Percentiles rank a stretch among this genome's conserved stretches.
Conservation (phyloP, 2,113 vertebrate genomes). For the Leuciscus idus region DNA sequence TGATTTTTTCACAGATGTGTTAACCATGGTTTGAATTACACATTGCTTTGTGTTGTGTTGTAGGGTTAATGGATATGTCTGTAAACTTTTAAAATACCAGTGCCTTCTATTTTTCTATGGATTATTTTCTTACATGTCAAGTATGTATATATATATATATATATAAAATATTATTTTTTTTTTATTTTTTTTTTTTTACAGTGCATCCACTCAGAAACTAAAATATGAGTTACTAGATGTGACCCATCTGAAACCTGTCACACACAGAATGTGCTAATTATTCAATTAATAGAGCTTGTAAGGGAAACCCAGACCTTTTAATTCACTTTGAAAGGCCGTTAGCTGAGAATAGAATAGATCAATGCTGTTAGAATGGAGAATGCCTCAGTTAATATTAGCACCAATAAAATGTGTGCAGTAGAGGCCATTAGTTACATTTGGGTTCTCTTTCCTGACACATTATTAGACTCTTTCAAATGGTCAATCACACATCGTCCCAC, state of each 20-base stretch:
- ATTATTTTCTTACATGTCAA: not conserved
- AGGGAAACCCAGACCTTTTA: not conserved
- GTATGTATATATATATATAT: not conserved
- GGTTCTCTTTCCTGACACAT: slow-evolving; percentile 24
- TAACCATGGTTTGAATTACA: not conserved
- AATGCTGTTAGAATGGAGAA: not conserved
- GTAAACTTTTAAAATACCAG: not conserved
- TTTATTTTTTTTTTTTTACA: not conserved
- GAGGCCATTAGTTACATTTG: slow-evolving; percentile 2
- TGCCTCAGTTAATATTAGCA: slow-evolving; percentile 25
- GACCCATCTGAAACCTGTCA: not conserved
- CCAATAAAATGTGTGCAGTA: not conserved
- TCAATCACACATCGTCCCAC: slow-evolving; percentile 4
- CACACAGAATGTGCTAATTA: not conserved
- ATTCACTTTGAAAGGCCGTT: not conserved
- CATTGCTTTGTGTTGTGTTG: not conserved
- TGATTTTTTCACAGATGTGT: not conserved
- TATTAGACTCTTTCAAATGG: slow-evolving; percentile 18
- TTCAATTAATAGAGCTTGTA: not conserved
- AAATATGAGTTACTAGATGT: not conserved
- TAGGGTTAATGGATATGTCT: not conserved
- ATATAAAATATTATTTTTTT: no score
- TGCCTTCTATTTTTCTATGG: not conserved
- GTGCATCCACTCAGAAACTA: not conserved
- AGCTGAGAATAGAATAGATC: not conserved